Evolutionary conservation across 2,113 vertebrate species (phyloP).

Genomic region (Microcebus tavaratra): DNA sequence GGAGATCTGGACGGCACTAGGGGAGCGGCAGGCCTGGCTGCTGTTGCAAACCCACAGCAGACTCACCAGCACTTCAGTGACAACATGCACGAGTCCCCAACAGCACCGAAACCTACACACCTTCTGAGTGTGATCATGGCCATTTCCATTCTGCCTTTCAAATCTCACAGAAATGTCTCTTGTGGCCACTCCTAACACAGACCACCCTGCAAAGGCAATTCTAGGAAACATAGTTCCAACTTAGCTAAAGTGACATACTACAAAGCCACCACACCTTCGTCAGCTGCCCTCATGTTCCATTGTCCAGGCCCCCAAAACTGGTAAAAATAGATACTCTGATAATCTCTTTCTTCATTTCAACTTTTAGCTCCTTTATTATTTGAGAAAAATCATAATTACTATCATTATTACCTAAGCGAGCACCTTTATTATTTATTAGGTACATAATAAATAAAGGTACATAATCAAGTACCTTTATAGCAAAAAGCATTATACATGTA

Average conservation of each 20-base stretch:
- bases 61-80: not conserved
- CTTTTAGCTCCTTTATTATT: not conserved
- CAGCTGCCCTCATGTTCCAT: not conserved
- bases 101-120: not conserved
- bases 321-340: not conserved
- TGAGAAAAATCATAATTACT: not conserved
- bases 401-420: not conserved
- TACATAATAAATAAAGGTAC: too few species aligned
- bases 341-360: not conserved
- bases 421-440: not conserved
- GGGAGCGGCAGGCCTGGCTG: not conserved
- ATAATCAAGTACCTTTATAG: not conserved
- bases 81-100: too few species aligned
- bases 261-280: not conserved
- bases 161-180: not conserved
- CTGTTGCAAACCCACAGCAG: not conserved
- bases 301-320: not conserved
- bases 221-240: not conserved
- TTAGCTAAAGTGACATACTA: not conserved
- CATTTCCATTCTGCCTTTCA: not conserved
- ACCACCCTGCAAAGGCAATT: not conserved
- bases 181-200: not conserved
- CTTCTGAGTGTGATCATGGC: not conserved
- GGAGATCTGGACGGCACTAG: not conserved
- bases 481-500: not conserved